Conservation (phyloP, 1,140 invertebrate species). For the Cydia strobilella region DNA sequence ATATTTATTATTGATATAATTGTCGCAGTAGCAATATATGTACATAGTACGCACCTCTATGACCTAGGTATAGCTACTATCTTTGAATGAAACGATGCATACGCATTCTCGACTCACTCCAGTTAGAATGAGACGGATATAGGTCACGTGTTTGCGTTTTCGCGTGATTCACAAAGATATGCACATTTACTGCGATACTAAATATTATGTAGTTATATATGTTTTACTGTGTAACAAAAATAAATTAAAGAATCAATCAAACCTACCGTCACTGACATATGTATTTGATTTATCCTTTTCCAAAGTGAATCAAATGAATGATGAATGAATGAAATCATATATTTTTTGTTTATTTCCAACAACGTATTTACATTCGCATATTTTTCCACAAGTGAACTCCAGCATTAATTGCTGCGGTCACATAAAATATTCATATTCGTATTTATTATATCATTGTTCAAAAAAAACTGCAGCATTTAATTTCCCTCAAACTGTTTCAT, state of each 20-base stretch:
- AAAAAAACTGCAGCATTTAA: constrained; percentile 3
- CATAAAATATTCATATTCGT: constrained; percentile 3
- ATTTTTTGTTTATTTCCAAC: background rate
- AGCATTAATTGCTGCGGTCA: background rate
- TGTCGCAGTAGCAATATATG: too few species aligned
- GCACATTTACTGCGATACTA: too few species aligned
- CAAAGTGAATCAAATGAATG: too few species aligned
- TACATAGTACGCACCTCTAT: background rate
- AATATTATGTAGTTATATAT: too few species aligned
- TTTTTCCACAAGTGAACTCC: background rate
- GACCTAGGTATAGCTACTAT: background rate
- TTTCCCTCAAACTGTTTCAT: background rate
- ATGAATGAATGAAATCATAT: too few species aligned
- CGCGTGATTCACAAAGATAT: background rate
- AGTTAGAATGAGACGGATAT: background rate
- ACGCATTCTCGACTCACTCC: background rate
- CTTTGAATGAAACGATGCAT: background rate
- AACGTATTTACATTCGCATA: background rate
- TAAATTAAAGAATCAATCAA: too few species aligned
- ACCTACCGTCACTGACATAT: too few species aligned
- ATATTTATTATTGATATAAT: too few species aligned
- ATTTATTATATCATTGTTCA: background rate
- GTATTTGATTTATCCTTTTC: background rate
- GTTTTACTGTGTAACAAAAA: too few species aligned
- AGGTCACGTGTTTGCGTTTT: background rate